Conservation (phyloP, 2,888 invertebrate species). For the Volucella bombylans region DNA sequence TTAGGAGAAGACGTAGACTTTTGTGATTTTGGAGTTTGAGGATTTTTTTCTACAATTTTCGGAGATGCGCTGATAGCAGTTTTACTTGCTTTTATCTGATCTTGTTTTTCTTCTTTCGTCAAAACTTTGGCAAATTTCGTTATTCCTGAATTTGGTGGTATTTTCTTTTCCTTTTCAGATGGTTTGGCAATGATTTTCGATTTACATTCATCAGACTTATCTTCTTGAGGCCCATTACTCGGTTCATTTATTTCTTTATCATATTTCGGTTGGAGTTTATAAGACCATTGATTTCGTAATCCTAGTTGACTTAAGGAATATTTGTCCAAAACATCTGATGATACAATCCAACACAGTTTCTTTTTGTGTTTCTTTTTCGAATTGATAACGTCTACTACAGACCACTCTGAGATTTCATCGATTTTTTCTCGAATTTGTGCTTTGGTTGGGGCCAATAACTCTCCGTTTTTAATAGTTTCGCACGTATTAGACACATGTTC, state of each 20-base stretch:
- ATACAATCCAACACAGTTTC: constrained; percentile 87
- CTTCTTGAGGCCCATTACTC: constrained; percentile 48
- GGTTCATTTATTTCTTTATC: constrained; percentile 50
- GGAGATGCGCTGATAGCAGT: background rate
- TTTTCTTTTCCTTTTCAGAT: constrained; percentile 56
- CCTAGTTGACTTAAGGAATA: constrained; percentile 83
- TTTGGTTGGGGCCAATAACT: constrained; percentile 81
- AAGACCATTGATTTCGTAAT: constrained; percentile 85
- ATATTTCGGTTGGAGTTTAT: constrained; percentile 80
- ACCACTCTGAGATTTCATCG: constrained; percentile 85
- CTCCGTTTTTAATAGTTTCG: constrained; percentile 75
- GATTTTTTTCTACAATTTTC: constrained; percentile 1
- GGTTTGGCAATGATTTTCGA: constrained; percentile 3
- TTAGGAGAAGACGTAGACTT: constrained; percentile 8
- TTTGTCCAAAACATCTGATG: constrained; percentile 84
- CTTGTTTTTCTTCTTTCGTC: constrained; percentile 77
- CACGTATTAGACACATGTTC: constrained; percentile 83
- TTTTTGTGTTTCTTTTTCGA: constrained; percentile 82
- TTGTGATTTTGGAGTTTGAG: background rate
- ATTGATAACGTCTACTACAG: constrained; percentile 83
- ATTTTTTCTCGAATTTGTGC: constrained; percentile 83
- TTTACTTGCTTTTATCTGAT: background rate
- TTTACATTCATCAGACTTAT: constrained; percentile 1
- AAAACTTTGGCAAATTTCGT: constrained; percentile 80
- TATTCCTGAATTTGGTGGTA: constrained; percentile 71